These are phyloP conservation scores for Cylloceria caligata DNA, from an alignment of 2,888 invertebrate species.

Conservation along the genomic window DNA sequence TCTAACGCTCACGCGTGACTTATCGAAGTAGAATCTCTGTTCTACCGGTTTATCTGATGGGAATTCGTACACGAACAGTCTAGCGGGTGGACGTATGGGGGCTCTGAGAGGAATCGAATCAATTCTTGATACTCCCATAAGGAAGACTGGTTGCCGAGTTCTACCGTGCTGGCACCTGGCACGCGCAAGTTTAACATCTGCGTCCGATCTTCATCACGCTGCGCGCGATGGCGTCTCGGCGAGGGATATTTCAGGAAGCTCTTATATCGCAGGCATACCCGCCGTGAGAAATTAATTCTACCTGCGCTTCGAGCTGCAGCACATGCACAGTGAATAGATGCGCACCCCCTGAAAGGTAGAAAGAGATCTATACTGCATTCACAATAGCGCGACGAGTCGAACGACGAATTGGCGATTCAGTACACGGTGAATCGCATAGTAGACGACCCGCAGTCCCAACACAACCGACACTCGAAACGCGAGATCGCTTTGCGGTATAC, in stretches of 20 bases:
- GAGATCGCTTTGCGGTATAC: slow-evolving; percentile 21
- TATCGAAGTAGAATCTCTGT: slow-evolving; percentile 61
- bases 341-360: slow-evolving; percentile 37
- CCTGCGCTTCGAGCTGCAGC: slow-evolving; percentile 55
- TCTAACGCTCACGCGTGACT: slow-evolving; percentile 65
- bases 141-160: slow-evolving; percentile 18
- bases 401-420: slow-evolving; percentile 57
- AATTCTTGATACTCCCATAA: slow-evolving; percentile 52
- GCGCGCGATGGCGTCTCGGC: background rate
- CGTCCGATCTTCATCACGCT: slow-evolving; percentile 54
- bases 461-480: background rate
- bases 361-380: slow-evolving; percentile 21
- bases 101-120: slow-evolving; percentile 59
- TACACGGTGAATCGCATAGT: background rate
- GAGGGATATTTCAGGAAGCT: slow-evolving; percentile 23
- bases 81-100: slow-evolving; percentile 42
- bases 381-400: slow-evolving; percentile 46
- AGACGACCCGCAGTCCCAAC: background rate
- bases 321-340: slow-evolving; percentile 51
- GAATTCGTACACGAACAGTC: slow-evolving; percentile 30
- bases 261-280: slow-evolving; percentile 3
- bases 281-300: slow-evolving; percentile 69
- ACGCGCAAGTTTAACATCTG: slow-evolving; percentile 68
- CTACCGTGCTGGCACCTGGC: slow-evolving; percentile 67
- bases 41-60: slow-evolving; percentile 59